Conservation (phyloP, 1,140 invertebrate species). For the Gyrodactylus salaris region DNA sequence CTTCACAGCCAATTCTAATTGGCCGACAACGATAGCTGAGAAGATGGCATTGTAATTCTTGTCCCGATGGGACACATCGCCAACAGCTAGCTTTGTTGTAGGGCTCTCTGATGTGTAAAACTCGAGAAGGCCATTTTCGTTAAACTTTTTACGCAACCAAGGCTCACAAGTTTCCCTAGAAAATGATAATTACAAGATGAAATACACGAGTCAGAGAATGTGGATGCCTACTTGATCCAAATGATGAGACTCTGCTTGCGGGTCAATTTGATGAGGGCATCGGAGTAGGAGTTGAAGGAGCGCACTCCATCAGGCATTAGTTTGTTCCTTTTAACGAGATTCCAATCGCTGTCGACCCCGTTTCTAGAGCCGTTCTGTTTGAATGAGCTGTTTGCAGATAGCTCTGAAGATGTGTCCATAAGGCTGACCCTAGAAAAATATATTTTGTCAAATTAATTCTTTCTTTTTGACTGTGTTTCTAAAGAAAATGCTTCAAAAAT, state of each 20-base stretch:
- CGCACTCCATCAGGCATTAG: background rate
- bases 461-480: too few relatives aligned
- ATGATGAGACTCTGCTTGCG: background rate
- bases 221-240: background rate
- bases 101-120: background rate
- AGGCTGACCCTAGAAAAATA: too few relatives aligned
- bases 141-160: background rate
- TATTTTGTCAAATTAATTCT: too few relatives aligned
- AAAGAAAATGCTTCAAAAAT: too few relatives aligned
- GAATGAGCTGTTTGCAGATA: too few relatives aligned
- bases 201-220: background rate
- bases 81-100: background rate
- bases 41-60: background rate
- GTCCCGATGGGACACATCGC: background rate
- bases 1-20: background rate
- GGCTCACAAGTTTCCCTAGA: background rate
- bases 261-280: background rate
- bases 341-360: too few relatives aligned
- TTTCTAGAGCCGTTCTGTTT: too few relatives aligned
- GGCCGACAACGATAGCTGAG: background rate
- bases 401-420: too few relatives aligned
- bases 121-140: background rate
- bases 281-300: background rate
- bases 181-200: background rate
- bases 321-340: too few relatives aligned